These are phyloP conservation scores for Threskiornis aethiopicus DNA, from an alignment of 2,797 vertebrate species.

Conservation along the genomic window DNA sequence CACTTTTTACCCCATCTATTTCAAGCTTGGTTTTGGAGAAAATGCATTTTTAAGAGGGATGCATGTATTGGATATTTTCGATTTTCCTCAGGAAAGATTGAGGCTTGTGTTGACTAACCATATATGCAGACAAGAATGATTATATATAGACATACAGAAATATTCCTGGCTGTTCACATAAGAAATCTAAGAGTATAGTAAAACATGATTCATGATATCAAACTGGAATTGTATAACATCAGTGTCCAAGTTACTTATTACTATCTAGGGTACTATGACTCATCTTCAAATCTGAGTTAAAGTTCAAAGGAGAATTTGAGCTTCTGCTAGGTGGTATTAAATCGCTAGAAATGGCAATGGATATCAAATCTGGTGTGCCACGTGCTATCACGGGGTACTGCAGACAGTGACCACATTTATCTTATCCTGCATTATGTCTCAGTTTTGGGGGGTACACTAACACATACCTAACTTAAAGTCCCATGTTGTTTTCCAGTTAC, in stretches of 20 bases:
- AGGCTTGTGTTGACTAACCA: neutral
- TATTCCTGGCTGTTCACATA: neutral
- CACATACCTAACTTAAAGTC: neutral
- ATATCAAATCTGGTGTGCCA: neutral
- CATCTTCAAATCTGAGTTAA: neutral
- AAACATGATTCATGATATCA: neutral
- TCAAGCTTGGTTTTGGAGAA: neutral
- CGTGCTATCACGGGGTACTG: accelerated
- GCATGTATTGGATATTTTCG: neutral
- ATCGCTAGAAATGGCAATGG: neutral
- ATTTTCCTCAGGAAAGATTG: neutral
- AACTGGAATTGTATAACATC: neutral
- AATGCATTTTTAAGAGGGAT: neutral
- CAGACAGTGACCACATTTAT: neutral
- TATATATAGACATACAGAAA: neutral
- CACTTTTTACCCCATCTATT: neutral
- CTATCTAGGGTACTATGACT: neutral
- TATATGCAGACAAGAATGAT: neutral
- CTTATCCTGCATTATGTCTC: neutral
- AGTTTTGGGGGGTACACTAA: neutral
- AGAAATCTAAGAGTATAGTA: neutral
- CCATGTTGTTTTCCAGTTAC: neutral
- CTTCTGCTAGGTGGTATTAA: neutral
- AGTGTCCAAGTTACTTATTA: neutral
- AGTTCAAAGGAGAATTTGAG: neutral